phyloP scores from a whole-genome alignment of 2,888 invertebrate genomes.

The Drosophila longiperda region DNA sequence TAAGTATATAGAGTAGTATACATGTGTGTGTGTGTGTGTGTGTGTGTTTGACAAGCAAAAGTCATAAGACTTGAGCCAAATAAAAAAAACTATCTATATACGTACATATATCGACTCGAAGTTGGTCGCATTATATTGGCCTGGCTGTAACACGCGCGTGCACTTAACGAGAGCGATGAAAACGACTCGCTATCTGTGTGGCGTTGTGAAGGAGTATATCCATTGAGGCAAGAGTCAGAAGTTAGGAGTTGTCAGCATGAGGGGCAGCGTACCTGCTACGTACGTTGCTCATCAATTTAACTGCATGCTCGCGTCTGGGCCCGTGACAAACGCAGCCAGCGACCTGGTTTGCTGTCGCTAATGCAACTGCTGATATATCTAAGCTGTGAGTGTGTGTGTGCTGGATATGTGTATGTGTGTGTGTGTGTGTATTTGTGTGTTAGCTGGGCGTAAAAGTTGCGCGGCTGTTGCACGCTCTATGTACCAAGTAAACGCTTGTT shows the following conservation, averaged over 20 bases:
- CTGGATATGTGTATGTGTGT: slow-evolving; percentile 6
- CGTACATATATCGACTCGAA: slow-evolving; percentile 4
- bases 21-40: slow-evolving; percentile 1
- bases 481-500: slow-evolving; percentile 79
- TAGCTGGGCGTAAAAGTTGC: slow-evolving; percentile 38
- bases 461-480: slow-evolving; percentile 69
- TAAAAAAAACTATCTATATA: slow-evolving; percentile 49
- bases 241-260: slow-evolving; percentile 3
- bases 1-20: slow-evolving; percentile 82
- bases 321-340: slow-evolving; percentile 70
- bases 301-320: slow-evolving; percentile 59
- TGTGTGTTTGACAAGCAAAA: slow-evolving; percentile 15
- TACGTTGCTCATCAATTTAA: slow-evolving; percentile 73
- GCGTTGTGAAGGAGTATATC: slow-evolving; percentile 35
- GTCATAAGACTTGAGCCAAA: slow-evolving; percentile 44
- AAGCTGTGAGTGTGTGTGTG: background rate
- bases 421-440: slow-evolving; percentile 7
- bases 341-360: slow-evolving; percentile 48
- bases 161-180: slow-evolving; percentile 70
- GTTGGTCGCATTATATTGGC: slow-evolving; percentile 62
- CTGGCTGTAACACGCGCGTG: slow-evolving; percentile 68
- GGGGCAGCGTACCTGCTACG: slow-evolving; percentile 52
- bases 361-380: slow-evolving; percentile 68
- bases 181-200: slow-evolving; percentile 35
- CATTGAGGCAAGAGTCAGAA: slow-evolving; percentile 13